A percentile compares a stretch with the other conserved stretches of the same genome.
These are phyloP conservation scores for Alouatta palliata DNA, from an alignment of 2,113 vertebrate genomes.

Conservation along the genomic window DNA sequence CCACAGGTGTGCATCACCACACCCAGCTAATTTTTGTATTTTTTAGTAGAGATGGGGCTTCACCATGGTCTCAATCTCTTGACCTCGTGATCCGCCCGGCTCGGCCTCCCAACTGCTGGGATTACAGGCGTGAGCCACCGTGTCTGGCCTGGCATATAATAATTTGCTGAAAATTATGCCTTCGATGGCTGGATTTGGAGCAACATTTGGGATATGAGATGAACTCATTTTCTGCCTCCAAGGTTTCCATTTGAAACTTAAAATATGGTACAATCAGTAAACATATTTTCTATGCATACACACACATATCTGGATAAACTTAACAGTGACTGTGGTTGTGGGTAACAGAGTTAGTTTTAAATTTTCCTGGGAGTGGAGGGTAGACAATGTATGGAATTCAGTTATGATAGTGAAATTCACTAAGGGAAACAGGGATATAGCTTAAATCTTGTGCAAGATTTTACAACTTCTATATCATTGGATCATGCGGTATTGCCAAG, in stretches of 20 bases:
- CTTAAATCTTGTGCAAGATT: neutral
- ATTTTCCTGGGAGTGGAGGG: neutral
- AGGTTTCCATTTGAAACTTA: conserved; percentile 41
- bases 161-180: conserved; percentile 38
- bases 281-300: neutral
- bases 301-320: neutral
- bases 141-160: neutral
- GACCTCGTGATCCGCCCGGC: too few species aligned
- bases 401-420: neutral
- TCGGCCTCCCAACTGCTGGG: too few species aligned
- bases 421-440: neutral
- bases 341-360: neutral
- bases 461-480: neutral
- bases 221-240: neutral
- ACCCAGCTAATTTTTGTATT: too few species aligned
- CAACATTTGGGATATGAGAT: neutral
- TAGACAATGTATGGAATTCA: neutral
- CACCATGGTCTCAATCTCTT: too few species aligned
- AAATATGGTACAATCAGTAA: conserved; percentile 10
- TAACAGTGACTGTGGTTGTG: neutral
- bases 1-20: too few species aligned
- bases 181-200: neutral
- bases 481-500: neutral
- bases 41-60: too few species aligned
- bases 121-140: too few species aligned